Evolutionary conservation across 2,797 vertebrate species (phyloP).

Genomic region (Microctenopoma stevenorrisi): DNA sequence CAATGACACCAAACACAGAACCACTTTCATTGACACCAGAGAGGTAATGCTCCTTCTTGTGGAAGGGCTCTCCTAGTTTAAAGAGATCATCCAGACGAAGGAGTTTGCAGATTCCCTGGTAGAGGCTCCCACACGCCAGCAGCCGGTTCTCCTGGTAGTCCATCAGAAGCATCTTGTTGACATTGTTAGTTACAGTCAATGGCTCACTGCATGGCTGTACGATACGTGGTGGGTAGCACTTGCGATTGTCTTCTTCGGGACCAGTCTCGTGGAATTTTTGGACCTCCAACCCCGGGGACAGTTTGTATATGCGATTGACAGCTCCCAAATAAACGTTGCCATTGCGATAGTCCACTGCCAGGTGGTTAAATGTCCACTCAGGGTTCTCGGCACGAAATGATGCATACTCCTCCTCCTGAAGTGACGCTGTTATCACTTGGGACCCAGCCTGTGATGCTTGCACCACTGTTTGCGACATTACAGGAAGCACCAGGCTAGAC

Average conservation of each 20-base stretch:
- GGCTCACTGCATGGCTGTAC: conserved; percentile 97
- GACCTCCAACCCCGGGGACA: conserved; percentile 90
- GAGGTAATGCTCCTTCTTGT: conserved; percentile 99
- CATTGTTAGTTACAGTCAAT: conserved; percentile 92
- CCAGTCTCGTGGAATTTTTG: conserved; percentile 95
- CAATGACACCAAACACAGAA: conserved; percentile 97
- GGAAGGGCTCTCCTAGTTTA: conserved; percentile 96
- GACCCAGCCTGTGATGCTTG: conserved; percentile 71
- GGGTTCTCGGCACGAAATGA: conserved; percentile 89
- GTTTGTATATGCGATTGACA: conserved; percentile 98
- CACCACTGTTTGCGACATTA: conserved; percentile 66
- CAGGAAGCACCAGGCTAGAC: conserved; percentile 82
- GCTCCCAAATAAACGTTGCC: conserved; percentile 97
- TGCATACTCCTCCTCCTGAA: conserved; percentile 84
- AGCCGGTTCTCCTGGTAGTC: conserved; percentile 96
- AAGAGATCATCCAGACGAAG: conserved; percentile 97
- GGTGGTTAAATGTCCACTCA: conserved; percentile 94
- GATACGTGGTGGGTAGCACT: conserved; percentile 97
- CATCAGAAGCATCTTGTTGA: conserved; percentile 99
- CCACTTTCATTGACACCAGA: conserved; percentile 97
- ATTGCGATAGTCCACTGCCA: conserved; percentile 94
- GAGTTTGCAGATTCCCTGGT: conserved; percentile 98
- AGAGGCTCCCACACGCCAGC: conserved; percentile 96
- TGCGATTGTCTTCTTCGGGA: conserved; percentile 96
- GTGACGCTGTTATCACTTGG: conserved; percentile 80